phyloP scores from a whole-genome alignment of 2,797 vertebrate genomes.

The Lophotriccus pileatus region DNA sequence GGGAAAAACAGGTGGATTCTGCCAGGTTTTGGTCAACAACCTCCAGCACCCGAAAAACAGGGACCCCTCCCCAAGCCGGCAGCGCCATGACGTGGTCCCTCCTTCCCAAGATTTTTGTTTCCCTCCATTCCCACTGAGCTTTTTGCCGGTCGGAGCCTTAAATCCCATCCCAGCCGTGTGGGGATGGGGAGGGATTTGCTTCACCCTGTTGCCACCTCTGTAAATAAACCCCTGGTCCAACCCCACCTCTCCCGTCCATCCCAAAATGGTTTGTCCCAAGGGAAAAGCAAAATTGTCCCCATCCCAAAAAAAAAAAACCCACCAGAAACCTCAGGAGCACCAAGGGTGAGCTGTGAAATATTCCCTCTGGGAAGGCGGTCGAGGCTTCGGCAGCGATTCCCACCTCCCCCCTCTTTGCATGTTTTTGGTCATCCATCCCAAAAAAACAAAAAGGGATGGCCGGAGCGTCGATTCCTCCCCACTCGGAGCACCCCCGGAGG shows the following conservation, averaged over 20 bases:
- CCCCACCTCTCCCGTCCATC: neutral
- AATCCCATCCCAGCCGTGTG: neutral
- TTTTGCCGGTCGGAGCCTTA: slow-evolving; percentile 37
- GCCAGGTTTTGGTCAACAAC: neutral
- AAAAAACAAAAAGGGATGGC: neutral
- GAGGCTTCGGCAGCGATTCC: neutral
- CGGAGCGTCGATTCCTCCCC: rapidly evolving
- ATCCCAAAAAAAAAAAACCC: neutral
- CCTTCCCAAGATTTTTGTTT: neutral
- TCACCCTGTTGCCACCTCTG: neutral
- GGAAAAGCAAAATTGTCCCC: neutral
- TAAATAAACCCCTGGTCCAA: neutral
- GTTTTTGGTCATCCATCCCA: neutral
- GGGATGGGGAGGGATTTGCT: neutral
- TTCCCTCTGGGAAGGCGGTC: neutral
- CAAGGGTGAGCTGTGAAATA: neutral
- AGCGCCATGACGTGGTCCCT: slow-evolving; percentile 40
- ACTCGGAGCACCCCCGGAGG: rapidly evolving
- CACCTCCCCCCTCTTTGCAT: neutral
- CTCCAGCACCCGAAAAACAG: neutral
- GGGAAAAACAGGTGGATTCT: neutral
- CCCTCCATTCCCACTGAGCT: slow-evolving; percentile 16
- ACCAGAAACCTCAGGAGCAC: slow-evolving; percentile 31
- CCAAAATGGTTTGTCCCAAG: neutral
- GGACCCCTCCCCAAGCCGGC: slow-evolving; percentile 11